Base-by-base conservation (phyloP, 2,797 vertebrate species). In the Pseudochaenichthys georgianus region DNA sequence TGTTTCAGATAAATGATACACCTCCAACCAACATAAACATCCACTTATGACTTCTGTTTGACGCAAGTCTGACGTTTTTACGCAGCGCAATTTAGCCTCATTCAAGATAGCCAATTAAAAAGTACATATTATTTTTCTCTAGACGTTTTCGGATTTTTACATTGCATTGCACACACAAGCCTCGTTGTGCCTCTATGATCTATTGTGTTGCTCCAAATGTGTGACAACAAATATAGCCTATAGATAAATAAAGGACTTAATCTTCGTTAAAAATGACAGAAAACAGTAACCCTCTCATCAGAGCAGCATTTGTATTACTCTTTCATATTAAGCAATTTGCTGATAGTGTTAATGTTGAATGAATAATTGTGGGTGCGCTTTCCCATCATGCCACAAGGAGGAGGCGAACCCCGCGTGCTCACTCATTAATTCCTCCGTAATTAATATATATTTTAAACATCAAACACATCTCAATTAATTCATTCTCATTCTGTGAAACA, bases 361-460 rank as follows among this genome's bases (percentile, higher is more conserved):
- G 10, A 0, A 12, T 3, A 23, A 38, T 7, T 13, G 15, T 16
- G 34, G 52, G 3, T 90, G 90, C 71, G 73, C n/a, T 91, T 84
- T 86, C 52, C 55, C 15, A 17, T 48, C 10, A 2, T 60, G 21
- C 91, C 91, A 78, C 75, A 81, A 92, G 91, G 87, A 88, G 91
- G 88, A 88, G 86, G 77, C 63, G 86, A 81, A 70, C 75, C 81
- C 80, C 69, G 48, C 1, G 8, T 13, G 64, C n/a, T 2, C 3
- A 4, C 46, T 42, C 54, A 58, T 70, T 75, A 64, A 63, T 52
- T 45, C 6, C 8, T 28, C 68, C 41, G 1, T 46, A 63, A 79
- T 75, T 60, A 78, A n/a, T n/a, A 73, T 71, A 12, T 21, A 1
- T 21, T 11, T 4, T 19, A 31, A 21, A 9, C 46, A 23, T 5